Evolutionary conservation across 2,113 vertebrate species (phyloP).

Genomic region (Sceloporus tristichus): DNA sequence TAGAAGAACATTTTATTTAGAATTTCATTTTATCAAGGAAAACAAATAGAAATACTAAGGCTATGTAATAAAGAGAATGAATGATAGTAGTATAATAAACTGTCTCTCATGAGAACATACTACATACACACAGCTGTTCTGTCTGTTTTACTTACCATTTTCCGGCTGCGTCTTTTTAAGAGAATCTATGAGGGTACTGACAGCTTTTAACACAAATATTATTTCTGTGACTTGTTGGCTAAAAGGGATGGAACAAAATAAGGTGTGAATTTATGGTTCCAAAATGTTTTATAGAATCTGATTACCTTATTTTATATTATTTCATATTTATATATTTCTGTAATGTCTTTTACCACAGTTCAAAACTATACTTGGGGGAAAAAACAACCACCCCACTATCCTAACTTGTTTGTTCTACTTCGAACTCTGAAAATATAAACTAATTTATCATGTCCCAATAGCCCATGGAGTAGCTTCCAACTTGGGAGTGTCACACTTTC

Average conservation of each 20-base stretch:
- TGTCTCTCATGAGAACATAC: not conserved
- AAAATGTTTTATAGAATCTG: not conserved
- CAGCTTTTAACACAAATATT: conserved; percentile 98
- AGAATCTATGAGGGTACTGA: conserved; percentile 99
- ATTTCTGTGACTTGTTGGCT: conserved; percentile 99
- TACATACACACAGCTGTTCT: not conserved
- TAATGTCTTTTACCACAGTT: conserved; percentile 7
- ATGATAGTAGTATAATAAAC: not conserved
- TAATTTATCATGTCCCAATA: too few relatives aligned
- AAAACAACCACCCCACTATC: not conserved
- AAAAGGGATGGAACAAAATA: conserved; percentile 58
- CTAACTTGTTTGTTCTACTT: not conserved
- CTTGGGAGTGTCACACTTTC: too few relatives aligned
- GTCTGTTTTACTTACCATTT: conserved; percentile 88
- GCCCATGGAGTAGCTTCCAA: too few relatives aligned
- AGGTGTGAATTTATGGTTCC: conserved; percentile 52
- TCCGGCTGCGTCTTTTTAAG: conserved; percentile 99
- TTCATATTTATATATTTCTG: too few relatives aligned
- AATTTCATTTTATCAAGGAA: not conserved
- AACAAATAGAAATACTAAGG: not conserved
- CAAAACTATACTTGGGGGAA: not conserved
- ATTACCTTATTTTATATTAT: too few relatives aligned
- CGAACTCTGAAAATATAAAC: not conserved
- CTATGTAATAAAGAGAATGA: not conserved
- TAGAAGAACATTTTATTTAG: not conserved